Base-by-base conservation (phyloP, 2,113 vertebrate species). In the Apteryx owenii region DNA sequence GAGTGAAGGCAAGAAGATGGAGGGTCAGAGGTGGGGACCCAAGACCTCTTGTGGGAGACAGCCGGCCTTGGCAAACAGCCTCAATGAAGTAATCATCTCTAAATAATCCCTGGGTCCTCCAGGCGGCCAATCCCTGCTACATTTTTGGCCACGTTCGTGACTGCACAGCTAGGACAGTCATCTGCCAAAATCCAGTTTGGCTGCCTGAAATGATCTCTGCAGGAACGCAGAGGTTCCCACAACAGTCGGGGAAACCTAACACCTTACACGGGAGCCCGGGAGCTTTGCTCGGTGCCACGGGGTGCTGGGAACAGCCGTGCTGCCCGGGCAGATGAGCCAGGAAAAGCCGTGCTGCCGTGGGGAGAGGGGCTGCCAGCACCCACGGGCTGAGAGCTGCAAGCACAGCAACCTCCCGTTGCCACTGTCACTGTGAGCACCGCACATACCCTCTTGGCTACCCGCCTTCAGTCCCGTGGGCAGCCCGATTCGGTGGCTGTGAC, bases 171-270 rank as follows among this genome's bases (percentile, higher is more conserved):
- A 46, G 87, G 48, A 20, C 11, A 17, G 65, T 73, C 85, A 93
- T 72, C 38, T 92, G 77, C 87, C 95, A 93, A 92, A 93, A 92
- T 65, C 31, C 1, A 8, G 65, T 33, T 68, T 81, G 92, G 83
- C 77, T 85, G 77, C 88, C 54, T 26, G 8, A 94, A 95, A 81
- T 46, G 61, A 84, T 65, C 33, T 50, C 76, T 56, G 81, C 48
- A 85, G 81, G 6, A n/a, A 60, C 89, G 95, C 46, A 81, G 68
- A 53, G 31, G 79, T 73, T 92, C 89, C 68, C 51, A 23, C 69
- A 13, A 15, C 20, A 44, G 48, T 85, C 81, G 89, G 84, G 38
- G 93, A 97, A 96, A 92, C 42, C 54, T 36, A 91, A 80, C 4
- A 56, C 53, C 40, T 85, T 87, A 36, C 90, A 88, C 68, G 85